Base-by-base conservation (phyloP, 2,113 vertebrate species). In the Serilophus lunatus region DNA sequence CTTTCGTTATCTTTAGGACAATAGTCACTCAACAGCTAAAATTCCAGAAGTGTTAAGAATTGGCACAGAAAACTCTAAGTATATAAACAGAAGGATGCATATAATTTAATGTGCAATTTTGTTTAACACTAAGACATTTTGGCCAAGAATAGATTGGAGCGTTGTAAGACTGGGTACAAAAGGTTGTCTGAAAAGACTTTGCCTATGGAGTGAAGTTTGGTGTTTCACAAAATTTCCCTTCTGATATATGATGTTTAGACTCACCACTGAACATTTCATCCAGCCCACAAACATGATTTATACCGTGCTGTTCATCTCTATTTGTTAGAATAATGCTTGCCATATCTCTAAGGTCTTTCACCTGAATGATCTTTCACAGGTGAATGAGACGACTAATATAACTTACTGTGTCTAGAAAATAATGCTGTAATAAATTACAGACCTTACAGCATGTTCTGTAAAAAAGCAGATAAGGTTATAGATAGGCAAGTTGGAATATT, bases 351-450 rank as follows among this genome's bases (percentile, higher is more conserved):
- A 94, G 93, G 70, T 86, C 91, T 93, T 97, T 94, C 91, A 86
- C 90, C 84, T 97, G 93, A 97, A 94, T 96, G 93, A 97, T 94
- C 76, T 95, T 96, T 97, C 95, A 93, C 82, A 93, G 88, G 84
- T 94, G 95, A 94, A 85, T 93, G 82, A 94, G 96, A 85, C 92
- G 77, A 97, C 64, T 86, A 90, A 90, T 97, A 93, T 84, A 95
- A 94, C 90, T 83, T 79, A 77, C 81, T 92, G 64, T 94, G 70
- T 91, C 70, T 59, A 91, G 90, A 94, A 96, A 93, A 96, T 80
- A 97, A 90, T 92, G 51, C 82, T 70, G 47, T 44, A 94, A 97
- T 96, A 96, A 96, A 97, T 97, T 94, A 95, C 65, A 86, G 74
- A 38, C 29, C 28, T 82, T 91, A 88, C 35, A 85, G 23, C 44